A percentile compares a stretch with the other conserved stretches of the same genome.
Evolutionary conservation across 1,140 invertebrate genomes (phyloP).

Genomic region (Littorina saxatilis): DNA sequence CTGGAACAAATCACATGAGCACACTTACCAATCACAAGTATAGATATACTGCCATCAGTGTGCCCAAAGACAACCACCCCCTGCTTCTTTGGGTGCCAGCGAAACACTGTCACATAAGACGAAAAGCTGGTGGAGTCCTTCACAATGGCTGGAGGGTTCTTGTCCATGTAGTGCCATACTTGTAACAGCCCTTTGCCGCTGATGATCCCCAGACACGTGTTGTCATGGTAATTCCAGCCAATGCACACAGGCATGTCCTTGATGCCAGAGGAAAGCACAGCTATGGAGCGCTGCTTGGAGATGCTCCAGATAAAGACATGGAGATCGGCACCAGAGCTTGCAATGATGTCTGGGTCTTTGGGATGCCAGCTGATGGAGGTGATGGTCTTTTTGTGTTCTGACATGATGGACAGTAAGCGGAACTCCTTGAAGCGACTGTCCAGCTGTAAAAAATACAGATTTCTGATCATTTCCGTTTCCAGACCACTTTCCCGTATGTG

Average conservation of each 20-base stretch:
- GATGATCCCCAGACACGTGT: conserved; percentile 68
- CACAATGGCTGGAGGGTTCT: conserved; percentile 40
- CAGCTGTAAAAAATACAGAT: no score
- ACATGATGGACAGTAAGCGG: conserved; percentile 75
- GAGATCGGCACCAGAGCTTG: conserved; percentile 70
- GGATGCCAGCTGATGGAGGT: conserved; percentile 75
- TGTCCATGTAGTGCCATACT: conserved; percentile 65
- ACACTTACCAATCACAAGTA: conserved; percentile 72
- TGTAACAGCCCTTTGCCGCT: conserved; percentile 68
- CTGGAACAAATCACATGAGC: no score
- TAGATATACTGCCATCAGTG: conserved; percentile 74
- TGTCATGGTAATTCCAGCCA: conserved; percentile 67
- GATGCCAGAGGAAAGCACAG: conserved; percentile 52
- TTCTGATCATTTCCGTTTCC: no score
- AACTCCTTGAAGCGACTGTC: conserved; percentile 72
- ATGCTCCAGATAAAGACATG: conserved; percentile 74
- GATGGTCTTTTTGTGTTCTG: conserved; percentile 77
- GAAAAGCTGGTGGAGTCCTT: conserved; percentile 63
- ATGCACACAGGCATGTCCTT: conserved; percentile 62
- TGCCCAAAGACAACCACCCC: conserved; percentile 75
- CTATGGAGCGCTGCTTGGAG: conserved; percentile 63
- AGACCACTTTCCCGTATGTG: no score
- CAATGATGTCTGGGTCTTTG: conserved; percentile 70
- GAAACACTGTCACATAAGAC: conserved; percentile 64
- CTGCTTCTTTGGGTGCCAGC: conserved; percentile 70